These are phyloP conservation scores for Tretioscincus oriximinensis DNA, from an alignment of 2,113 vertebrate genomes.

Conservation along the genomic window DNA sequence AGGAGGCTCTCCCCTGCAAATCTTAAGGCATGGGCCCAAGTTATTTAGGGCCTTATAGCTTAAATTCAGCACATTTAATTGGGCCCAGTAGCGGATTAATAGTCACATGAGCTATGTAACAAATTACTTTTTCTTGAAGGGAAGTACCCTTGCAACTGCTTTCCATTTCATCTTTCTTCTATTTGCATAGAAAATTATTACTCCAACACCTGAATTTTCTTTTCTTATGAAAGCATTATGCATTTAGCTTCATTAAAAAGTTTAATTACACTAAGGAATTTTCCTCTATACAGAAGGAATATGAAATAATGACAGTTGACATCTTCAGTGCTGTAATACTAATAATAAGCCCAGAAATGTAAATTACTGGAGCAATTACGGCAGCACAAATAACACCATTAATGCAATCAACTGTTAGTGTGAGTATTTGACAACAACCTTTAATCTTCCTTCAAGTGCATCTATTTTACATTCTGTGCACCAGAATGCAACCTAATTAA, in stretches of 20 bases:
- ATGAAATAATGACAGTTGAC: slow-evolving; percentile 45
- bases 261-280: slow-evolving; percentile 39
- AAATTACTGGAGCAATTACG: slow-evolving; percentile 52
- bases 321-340: slow-evolving; percentile 35
- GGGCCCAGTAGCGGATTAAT: neutral
- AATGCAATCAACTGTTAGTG: slow-evolving; percentile 46
- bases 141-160: neutral
- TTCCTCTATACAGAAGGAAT: slow-evolving; percentile 29
- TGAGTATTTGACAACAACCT: slow-evolving; percentile 54
- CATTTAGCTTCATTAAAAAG: slow-evolving; percentile 15
- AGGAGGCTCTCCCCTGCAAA: too few relatives aligned
- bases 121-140: neutral
- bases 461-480: slow-evolving; percentile 39
- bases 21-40: too few relatives aligned
- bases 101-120: neutral
- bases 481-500: slow-evolving; percentile 48
- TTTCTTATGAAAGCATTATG: slow-evolving; percentile 20
- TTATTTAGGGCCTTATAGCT: too few relatives aligned
- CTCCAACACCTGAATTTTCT: neutral
- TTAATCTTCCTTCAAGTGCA: slow-evolving; percentile 54
- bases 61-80: too few relatives aligned
- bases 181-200: slow-evolving; percentile 5
- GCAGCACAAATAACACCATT: slow-evolving; percentile 48
- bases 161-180: neutral
- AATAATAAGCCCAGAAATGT: slow-evolving; percentile 35